phyloP scores from a whole-genome alignment of 2,113 vertebrate species.

The Anarrhichthys ocellatus region DNA sequence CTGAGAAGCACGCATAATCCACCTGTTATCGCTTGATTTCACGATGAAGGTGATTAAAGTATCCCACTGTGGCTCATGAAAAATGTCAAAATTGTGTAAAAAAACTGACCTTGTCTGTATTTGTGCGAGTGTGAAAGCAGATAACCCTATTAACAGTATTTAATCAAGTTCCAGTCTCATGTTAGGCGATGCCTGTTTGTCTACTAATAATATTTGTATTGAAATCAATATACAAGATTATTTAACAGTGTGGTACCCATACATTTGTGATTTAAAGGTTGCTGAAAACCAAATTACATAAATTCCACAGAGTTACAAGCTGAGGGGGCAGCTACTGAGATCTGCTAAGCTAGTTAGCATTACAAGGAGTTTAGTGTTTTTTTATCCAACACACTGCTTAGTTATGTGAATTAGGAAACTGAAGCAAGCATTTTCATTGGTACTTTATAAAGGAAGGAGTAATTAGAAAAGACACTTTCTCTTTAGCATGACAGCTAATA shows the following conservation, averaged over 20 bases:
- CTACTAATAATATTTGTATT: neutral
- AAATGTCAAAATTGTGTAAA: conserved; percentile 47
- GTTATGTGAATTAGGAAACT: neutral
- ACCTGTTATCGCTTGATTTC: conserved; percentile 49
- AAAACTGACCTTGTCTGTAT: neutral
- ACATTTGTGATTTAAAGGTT: neutral
- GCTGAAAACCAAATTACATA: neutral
- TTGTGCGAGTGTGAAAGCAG: neutral
- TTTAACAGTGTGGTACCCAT: neutral
- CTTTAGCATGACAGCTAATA: neutral
- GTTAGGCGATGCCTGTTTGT: neutral
- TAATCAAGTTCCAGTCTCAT: neutral
- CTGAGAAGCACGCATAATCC: conserved; percentile 50
- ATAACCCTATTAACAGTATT: neutral
- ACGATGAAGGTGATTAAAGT: conserved; percentile 56
- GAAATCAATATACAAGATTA: neutral
- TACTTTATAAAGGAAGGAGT: neutral
- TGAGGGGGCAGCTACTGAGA: neutral
- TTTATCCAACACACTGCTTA: neutral
- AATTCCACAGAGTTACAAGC: neutral
- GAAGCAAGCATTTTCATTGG: neutral
- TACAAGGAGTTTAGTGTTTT: neutral
- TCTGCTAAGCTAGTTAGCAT: neutral
- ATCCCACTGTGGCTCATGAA: conserved; percentile 38
- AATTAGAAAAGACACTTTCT: neutral